phyloP scores from a whole-genome alignment of 2,113 vertebrate species.

The Sturnus vulgaris region DNA sequence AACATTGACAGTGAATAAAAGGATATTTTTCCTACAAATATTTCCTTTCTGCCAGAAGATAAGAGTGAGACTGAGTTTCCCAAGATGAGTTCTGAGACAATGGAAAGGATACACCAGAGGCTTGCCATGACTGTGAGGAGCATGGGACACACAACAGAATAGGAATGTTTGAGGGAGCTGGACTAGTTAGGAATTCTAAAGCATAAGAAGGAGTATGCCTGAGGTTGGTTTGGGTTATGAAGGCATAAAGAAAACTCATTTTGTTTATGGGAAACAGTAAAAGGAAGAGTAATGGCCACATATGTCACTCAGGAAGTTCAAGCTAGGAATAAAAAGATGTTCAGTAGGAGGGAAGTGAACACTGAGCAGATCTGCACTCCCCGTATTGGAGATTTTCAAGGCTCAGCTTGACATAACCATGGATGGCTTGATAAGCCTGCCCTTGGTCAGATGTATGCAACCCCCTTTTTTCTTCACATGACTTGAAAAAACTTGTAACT shows the following conservation, averaged over 20 bases:
- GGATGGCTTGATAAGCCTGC: neutral
- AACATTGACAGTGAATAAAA: neutral
- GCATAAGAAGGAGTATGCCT: fast-evolving
- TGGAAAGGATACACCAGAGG: neutral
- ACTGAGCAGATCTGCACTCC: neutral
- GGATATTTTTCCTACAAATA: neutral
- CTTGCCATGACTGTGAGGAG: neutral
- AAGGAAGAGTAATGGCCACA: neutral
- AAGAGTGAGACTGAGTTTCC: neutral
- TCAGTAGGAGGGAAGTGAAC: neutral
- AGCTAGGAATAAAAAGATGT: neutral
- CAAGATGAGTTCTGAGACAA: neutral
- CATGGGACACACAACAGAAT: neutral
- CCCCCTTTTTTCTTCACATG: neutral
- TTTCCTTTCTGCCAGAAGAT: neutral
- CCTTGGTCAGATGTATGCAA: neutral
- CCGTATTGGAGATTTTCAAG: neutral
- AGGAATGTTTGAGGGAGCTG: neutral
- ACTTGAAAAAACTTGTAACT: neutral
- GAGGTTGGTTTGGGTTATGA: neutral
- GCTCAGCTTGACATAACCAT: neutral
- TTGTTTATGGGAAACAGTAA: neutral
- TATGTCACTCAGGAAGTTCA: neutral
- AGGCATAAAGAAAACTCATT: neutral
- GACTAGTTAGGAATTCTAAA: neutral